Conservation (phyloP, 2,113 vertebrate genomes). For the Tragelaphus scriptus region DNA sequence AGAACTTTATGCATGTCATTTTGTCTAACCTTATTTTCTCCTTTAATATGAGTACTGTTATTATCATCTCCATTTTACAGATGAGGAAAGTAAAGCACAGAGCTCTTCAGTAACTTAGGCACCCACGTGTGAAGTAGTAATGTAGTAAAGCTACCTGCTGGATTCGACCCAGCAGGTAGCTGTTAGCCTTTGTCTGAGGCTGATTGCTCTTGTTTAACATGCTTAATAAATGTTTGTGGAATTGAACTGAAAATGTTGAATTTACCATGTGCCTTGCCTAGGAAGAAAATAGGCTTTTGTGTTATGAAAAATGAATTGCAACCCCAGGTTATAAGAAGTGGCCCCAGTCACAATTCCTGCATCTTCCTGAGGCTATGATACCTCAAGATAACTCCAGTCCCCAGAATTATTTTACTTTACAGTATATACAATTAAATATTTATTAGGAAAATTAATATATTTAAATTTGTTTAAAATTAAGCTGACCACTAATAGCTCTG, state of each 20-base stretch:
- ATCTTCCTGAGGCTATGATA: background rate
- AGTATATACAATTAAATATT: slow-evolving; percentile 42
- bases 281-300: background rate
- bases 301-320: slow-evolving; percentile 32
- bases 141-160: background rate
- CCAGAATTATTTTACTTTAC: slow-evolving; percentile 15
- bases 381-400: background rate
- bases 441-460: slow-evolving; percentile 57
- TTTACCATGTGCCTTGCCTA: background rate
- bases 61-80: background rate
- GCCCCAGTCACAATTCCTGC: background rate
- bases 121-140: background rate
- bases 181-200: background rate
- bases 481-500: background rate
- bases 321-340: background rate
- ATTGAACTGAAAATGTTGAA: background rate
- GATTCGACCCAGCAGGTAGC: background rate
- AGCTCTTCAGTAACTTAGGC: background rate
- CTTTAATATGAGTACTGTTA: background rate
- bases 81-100: background rate
- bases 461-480: slow-evolving; percentile 60
- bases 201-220: background rate
- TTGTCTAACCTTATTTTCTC: background rate
- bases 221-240: background rate
- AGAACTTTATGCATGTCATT: background rate